Conservation (phyloP, 2,888 invertebrate species). For the Disparrhopalites patrizii region DNA sequence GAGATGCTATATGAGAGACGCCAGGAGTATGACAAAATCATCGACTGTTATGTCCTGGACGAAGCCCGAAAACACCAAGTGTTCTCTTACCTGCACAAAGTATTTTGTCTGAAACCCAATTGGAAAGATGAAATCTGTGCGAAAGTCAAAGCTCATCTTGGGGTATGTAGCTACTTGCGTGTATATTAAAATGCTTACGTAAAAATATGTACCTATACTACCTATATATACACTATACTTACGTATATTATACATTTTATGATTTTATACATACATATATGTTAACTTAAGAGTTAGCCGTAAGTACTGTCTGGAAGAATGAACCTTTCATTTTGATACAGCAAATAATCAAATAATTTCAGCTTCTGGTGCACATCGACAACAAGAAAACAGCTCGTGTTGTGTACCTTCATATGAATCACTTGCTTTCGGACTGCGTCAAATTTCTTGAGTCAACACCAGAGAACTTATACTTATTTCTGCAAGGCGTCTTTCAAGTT, state of each 20-base stretch:
- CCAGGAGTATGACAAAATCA: slow-evolving; percentile 61
- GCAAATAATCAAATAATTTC: too few relatives aligned
- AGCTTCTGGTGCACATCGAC: slow-evolving; percentile 60
- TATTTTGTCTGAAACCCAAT: slow-evolving; percentile 49
- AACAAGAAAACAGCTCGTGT: slow-evolving; percentile 62
- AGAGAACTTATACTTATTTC: slow-evolving; percentile 57
- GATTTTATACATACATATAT: not conserved
- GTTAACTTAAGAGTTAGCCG: too few relatives aligned
- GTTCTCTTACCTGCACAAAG: slow-evolving; percentile 55
- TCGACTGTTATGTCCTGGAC: slow-evolving; percentile 66
- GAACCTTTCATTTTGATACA: too few relatives aligned
- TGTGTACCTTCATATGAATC: slow-evolving; percentile 59
- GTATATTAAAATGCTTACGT: too few relatives aligned
- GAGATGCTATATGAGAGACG: slow-evolving; percentile 65
- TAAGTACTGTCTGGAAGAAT: too few relatives aligned
- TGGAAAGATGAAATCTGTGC: slow-evolving; percentile 41
- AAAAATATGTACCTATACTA: too few relatives aligned
- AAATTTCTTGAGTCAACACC: slow-evolving; percentile 54
- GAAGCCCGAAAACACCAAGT: slow-evolving; percentile 61
- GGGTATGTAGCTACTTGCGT: too few relatives aligned
- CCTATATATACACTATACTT: too few relatives aligned
- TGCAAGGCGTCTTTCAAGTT: slow-evolving; percentile 58
- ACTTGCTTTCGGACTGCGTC: slow-evolving; percentile 53
- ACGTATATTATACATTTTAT: not conserved
- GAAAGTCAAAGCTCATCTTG: slow-evolving; percentile 47